Percentiles rank a stretch among this genome's conserved stretches.
These are phyloP conservation scores for Trissolcus brochymenae DNA, from an alignment of 2,888 invertebrate species.

Conservation along the genomic window DNA sequence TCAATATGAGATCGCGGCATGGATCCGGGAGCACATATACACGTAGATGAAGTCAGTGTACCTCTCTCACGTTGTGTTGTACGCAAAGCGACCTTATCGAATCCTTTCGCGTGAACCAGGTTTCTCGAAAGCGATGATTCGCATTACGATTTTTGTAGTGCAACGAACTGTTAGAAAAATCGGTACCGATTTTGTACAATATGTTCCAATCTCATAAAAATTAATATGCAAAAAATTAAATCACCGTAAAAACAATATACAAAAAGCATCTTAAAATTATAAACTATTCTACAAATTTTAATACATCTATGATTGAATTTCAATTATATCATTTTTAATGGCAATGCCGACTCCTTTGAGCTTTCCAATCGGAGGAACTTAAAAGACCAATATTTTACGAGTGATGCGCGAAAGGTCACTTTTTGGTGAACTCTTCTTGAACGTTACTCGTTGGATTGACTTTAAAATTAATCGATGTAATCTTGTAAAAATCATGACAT, in stretches of 20 bases:
- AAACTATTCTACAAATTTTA: too few relatives aligned
- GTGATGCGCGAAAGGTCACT: constrained; percentile 49
- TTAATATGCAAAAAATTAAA: too few relatives aligned
- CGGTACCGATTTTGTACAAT: background rate
- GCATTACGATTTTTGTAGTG: constrained; percentile 25
- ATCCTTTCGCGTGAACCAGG: constrained; percentile 48
- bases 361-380: constrained; percentile 25
- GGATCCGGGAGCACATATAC: constrained; percentile 54
- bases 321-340: too few relatives aligned
- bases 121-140: constrained; percentile 38
- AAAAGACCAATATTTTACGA: constrained; percentile 33
- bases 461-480: constrained; percentile 51
- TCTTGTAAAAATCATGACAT: constrained; percentile 48
- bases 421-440: constrained; percentile 51
- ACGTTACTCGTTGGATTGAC: constrained; percentile 43
- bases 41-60: constrained; percentile 24
- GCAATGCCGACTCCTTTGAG: background rate
- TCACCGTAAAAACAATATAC: too few relatives aligned
- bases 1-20: constrained; percentile 45
- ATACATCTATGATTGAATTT: too few relatives aligned
- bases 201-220: background rate
- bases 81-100: constrained; percentile 51
- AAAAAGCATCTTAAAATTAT: too few relatives aligned
- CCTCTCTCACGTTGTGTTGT: constrained; percentile 33
- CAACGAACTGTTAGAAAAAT: background rate